Percentiles rank a stretch among this genome's conserved stretches.
Conservation (phyloP, 1,140 invertebrate genomes). For the Drosophila yakuba region DNA sequence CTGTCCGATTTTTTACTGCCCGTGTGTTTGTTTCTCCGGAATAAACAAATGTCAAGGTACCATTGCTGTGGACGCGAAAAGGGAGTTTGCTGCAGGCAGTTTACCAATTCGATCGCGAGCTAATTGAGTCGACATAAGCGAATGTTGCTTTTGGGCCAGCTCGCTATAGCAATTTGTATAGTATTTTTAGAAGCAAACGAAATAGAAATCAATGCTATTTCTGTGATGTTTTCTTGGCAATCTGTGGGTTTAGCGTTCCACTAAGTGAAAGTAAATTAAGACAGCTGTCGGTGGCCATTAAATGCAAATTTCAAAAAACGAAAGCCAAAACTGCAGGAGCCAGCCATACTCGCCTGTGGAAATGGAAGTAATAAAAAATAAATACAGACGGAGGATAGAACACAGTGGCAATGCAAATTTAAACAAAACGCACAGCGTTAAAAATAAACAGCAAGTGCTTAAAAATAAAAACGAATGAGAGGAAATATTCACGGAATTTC, state of each 20-base stretch:
- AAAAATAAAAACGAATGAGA: conserved; percentile 62
- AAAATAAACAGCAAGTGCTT: conserved; percentile 65
- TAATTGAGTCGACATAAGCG: conserved; percentile 67
- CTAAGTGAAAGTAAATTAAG: conserved; percentile 54
- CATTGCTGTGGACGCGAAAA: conserved; percentile 31
- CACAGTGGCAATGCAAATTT: conserved; percentile 48
- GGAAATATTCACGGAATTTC: conserved; percentile 67
- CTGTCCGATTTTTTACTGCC: conserved; percentile 1
- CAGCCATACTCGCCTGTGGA: conserved; percentile 37
- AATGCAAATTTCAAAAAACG: conserved; percentile 37
- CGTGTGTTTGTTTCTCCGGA: neutral
- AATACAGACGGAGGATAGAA: conserved; percentile 29
- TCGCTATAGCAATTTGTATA: conserved; percentile 1
- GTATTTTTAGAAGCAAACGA: conserved; percentile 63
- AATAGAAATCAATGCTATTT: conserved; percentile 66
- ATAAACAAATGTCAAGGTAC: conserved; percentile 66
- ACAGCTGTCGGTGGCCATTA: conserved; percentile 38
- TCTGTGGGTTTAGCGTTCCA: conserved; percentile 37
- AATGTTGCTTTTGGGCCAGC: conserved; percentile 28
- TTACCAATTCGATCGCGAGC: conserved; percentile 21
- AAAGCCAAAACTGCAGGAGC: conserved; percentile 21
- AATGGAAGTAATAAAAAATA: conserved; percentile 65
- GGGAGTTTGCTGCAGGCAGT: neutral
- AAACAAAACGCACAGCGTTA: conserved; percentile 60
- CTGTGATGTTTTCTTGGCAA: conserved; percentile 22